Evolutionary conservation across 2,888 invertebrate genomes (phyloP), one percentile per base, ranked within the genome.

Genomic region (Tipula unca): DNA sequence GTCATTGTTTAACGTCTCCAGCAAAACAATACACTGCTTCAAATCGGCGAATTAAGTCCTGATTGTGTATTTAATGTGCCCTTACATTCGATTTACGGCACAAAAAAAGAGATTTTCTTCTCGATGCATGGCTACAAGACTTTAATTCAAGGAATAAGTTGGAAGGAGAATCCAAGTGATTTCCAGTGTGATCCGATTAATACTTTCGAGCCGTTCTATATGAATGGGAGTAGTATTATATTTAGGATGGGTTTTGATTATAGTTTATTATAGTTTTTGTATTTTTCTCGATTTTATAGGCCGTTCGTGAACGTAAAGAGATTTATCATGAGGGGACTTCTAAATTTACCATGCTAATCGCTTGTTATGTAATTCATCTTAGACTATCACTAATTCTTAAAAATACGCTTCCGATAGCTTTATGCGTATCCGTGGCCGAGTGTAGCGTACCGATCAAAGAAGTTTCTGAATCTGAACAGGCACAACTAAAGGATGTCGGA

Each of bases 351-450:
- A 94, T 97, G 91, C 92, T 94, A 3, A 97, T 97, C 86, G 95
- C 95, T 4, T 94, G 95, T 88, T 98, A 96, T 90, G 95, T 95
- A 87, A 93, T 99, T 39, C 95, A 96, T 86, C 91, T 99, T 82
- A 94, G 96, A 87, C 98, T 99, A 3, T 95, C 98, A 1, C 94
- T 98, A 0, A 94, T 96, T 88, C 92, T 99, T 86, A 95, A 96
- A 89, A 99, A 99, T 91, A 95, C 96, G 87, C 92, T 99, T 87
- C 99, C 99, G 0, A 93, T 96, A 35, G 93, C 95, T n/a, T 93
- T 98, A n/a, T 91, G 93, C 0, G 94, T 96, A 10, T 95, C 95
- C 0, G 91, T 91, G 1, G 90, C 90, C 4, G 91, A 91, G 2
- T 91, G 91, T 86, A 89, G 89, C 14, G 91, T 90, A n/a, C 88